Percentiles rank a stretch among this genome's conserved stretches.
Conservation (phyloP, 2,797 vertebrate species). For the Galaxias olidus region DNA sequence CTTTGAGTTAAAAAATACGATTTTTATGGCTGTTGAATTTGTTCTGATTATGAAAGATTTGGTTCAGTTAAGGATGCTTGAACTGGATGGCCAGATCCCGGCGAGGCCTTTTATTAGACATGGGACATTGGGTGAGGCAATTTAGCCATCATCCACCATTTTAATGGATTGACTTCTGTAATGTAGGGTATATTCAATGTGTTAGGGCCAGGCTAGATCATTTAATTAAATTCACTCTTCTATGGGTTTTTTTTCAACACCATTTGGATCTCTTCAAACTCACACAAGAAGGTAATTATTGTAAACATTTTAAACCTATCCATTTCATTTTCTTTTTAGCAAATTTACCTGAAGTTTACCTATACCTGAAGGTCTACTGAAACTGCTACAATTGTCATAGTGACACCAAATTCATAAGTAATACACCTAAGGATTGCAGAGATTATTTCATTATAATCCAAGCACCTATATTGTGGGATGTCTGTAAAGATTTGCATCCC, state of each 20-base stretch:
- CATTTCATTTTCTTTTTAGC: no score
- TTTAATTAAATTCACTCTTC: not conserved
- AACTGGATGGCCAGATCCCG: constrained; percentile 33
- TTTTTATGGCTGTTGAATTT: constrained; percentile 18
- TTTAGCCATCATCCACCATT: constrained; percentile 30
- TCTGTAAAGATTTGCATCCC: no score
- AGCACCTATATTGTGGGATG: no score
- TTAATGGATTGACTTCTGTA: constrained; percentile 44
- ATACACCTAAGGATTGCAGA: no score
- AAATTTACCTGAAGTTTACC: no score
- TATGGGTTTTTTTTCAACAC: not conserved
- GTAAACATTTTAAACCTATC: no score
- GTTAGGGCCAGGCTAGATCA: not conserved
- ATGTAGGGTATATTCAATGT: constrained; percentile 16
- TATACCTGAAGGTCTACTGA: no score
- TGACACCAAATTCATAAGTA: no score
- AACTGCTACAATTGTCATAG: no score
- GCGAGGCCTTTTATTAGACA: constrained; percentile 46
- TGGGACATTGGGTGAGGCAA: constrained; percentile 45
- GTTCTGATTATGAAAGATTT: constrained; percentile 27
- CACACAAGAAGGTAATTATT: no score
- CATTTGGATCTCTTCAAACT: not conserved
- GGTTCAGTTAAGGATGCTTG: constrained; percentile 9
- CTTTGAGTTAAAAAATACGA: constrained; percentile 14
- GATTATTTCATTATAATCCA: no score